A percentile compares a stretch with the other conserved stretches of the same genome.
These are phyloP conservation scores for Oryzias dopingdopingensis DNA, from an alignment of 2,797 vertebrate genomes.

Conservation along the genomic window DNA sequence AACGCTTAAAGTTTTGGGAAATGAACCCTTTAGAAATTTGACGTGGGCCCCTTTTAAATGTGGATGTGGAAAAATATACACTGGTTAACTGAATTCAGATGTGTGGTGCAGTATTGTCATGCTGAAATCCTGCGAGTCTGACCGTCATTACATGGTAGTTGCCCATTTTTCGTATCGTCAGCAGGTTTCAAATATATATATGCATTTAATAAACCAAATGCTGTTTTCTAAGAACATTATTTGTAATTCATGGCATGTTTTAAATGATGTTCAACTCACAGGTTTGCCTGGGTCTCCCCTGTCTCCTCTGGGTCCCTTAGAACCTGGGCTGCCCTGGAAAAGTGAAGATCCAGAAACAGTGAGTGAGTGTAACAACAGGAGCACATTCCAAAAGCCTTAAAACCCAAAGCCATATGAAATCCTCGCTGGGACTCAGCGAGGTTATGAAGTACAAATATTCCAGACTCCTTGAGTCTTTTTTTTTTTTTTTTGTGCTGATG, in stretches of 20 bases:
- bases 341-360: constrained; percentile 32
- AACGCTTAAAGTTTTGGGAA: constrained; percentile 19
- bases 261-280: constrained; percentile 78
- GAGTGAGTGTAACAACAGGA: constrained; percentile 54
- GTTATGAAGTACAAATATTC: constrained; percentile 50
- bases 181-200: constrained; percentile 1
- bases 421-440: constrained; percentile 46
- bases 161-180: constrained; percentile 8
- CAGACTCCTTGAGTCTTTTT: constrained; percentile 37
- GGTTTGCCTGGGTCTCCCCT: constrained; percentile 84
- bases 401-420: constrained; percentile 49
- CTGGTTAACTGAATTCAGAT: constrained; percentile 55
- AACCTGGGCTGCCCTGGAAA: constrained; percentile 88
- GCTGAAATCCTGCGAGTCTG: background rate
- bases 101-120: constrained; percentile 27
- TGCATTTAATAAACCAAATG: constrained; percentile 1
- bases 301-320: constrained; percentile 94
- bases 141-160: constrained; percentile 7
- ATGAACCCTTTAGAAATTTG: constrained; percentile 20
- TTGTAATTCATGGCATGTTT: background rate
- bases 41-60: constrained; percentile 32
- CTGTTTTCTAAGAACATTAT: background rate
- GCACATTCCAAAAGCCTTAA: constrained; percentile 55
- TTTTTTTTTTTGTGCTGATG: constrained; percentile 25
- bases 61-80: constrained; percentile 42